phyloP scores from a whole-genome alignment of 37 sponge, comb jelly and placozoan species.

The Sycon ciliatum region DNA sequence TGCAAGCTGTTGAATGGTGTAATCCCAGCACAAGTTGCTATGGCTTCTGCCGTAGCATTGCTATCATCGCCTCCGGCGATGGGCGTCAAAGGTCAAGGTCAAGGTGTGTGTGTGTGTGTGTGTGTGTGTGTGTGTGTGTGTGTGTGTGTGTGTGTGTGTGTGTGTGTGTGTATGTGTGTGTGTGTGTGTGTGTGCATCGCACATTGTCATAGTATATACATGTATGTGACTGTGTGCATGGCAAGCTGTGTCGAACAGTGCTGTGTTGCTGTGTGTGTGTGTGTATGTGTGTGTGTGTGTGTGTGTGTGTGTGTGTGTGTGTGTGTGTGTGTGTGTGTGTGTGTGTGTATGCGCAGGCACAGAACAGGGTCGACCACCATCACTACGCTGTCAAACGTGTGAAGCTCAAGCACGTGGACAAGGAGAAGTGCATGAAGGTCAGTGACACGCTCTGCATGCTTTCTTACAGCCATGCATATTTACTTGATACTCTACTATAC shows the following conservation, averaged over 20 bases:
- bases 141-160: slow-evolving; percentile 16
- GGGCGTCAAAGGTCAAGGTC: too few relatives aligned
- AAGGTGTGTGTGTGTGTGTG: slow-evolving; percentile 10
- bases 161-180: not conserved
- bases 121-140: slow-evolving; percentile 21
- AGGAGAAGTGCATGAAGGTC: not conserved
- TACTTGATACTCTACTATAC: not conserved
- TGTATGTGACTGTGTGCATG: too few relatives aligned
- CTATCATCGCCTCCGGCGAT: too few relatives aligned
- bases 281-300: not conserved
- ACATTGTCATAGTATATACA: too few relatives aligned
- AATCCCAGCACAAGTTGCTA: too few relatives aligned
- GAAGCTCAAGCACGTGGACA: not conserved
- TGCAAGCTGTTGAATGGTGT: too few relatives aligned
- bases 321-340: slow-evolving; percentile 15
- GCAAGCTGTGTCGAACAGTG: too few relatives aligned
- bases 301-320: not conserved
- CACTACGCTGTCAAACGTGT: slow-evolving; percentile 1
- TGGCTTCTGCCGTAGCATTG: too few relatives aligned
- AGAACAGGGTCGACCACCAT: not conserved
- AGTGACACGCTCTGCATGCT: not conserved
- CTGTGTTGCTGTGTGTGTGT: not conserved
- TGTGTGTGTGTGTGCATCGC: not conserved
- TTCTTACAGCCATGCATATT: not conserved
- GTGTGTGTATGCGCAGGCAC: not conserved